These are phyloP conservation scores for Bimastos eiseni DNA, from an alignment of 2,888 invertebrate genomes.

Conservation along the genomic window DNA sequence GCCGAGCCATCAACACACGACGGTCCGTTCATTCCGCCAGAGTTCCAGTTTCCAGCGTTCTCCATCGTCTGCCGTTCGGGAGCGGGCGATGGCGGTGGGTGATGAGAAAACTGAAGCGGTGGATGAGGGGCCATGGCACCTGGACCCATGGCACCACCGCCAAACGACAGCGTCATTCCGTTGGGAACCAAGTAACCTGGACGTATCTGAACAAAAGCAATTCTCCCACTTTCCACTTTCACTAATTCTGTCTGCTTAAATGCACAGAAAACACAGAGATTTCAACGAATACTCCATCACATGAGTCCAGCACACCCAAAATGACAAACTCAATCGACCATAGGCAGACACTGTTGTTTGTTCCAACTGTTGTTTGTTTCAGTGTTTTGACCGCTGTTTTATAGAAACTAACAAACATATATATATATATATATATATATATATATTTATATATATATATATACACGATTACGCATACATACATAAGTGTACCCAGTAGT, in stretches of 20 bases:
- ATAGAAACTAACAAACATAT: no score
- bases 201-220: not conserved
- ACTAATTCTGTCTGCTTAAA: not conserved
- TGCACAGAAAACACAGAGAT: not conserved
- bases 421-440: no score
- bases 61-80: not conserved
- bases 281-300: not conserved
- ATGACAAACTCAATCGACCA: no score
- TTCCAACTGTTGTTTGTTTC: no score
- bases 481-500: no score
- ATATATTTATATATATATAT: no score
- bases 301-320: no score
- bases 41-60: constrained; percentile 14
- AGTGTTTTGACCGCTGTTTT: no score
- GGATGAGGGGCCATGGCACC: constrained; percentile 19
- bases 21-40: not conserved
- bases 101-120: constrained; percentile 18
- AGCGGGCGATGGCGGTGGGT: constrained; percentile 21
- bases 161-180: constrained; percentile 15
- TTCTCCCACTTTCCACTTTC: not conserved
- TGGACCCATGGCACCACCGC: constrained; percentile 18
- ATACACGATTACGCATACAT: no score
- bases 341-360: no score
- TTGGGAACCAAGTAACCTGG: constrained; percentile 17
- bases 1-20: not conserved